Conservation (phyloP, 2,113 vertebrate species). For the Trinectes maculatus region DNA sequence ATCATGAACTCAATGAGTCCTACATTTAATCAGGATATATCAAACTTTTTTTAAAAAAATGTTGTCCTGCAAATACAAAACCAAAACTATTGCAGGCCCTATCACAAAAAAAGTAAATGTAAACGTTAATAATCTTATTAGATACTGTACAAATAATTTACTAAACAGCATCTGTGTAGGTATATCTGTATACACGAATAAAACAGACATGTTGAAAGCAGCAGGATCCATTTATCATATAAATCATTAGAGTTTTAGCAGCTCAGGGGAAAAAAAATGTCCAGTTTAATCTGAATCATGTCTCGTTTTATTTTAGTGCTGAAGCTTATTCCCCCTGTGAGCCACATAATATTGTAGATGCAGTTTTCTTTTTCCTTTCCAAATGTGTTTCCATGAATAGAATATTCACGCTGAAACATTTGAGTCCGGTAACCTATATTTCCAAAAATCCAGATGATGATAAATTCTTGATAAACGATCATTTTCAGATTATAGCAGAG, state of each 20-base stretch:
- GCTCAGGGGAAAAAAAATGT: too few species aligned
- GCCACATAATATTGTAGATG: background rate
- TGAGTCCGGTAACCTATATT: background rate
- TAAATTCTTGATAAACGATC: too few species aligned
- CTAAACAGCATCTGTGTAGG: background rate
- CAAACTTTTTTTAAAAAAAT: too few species aligned
- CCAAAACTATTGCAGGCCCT: background rate
- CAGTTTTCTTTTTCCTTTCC: background rate
- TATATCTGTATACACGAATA: too few species aligned
- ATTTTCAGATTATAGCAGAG: conserved; percentile 32
- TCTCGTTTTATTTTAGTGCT: background rate
- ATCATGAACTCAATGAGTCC: too few species aligned
- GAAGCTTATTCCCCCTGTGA: background rate
- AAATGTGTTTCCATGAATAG: background rate
- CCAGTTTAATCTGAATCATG: too few species aligned
- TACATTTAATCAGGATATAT: too few species aligned
- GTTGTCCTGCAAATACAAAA: background rate
- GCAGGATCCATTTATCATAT: too few species aligned
- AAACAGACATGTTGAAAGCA: too few species aligned
- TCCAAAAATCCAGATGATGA: background rate
- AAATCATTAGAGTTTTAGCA: too few species aligned
- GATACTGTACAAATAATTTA: background rate
- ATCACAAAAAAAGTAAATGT: too few species aligned
- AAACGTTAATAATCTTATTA: background rate
- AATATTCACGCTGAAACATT: background rate